Evolutionary conservation across 2,797 vertebrate species (phyloP).

Genomic region (Labroides dimidiatus): DNA sequence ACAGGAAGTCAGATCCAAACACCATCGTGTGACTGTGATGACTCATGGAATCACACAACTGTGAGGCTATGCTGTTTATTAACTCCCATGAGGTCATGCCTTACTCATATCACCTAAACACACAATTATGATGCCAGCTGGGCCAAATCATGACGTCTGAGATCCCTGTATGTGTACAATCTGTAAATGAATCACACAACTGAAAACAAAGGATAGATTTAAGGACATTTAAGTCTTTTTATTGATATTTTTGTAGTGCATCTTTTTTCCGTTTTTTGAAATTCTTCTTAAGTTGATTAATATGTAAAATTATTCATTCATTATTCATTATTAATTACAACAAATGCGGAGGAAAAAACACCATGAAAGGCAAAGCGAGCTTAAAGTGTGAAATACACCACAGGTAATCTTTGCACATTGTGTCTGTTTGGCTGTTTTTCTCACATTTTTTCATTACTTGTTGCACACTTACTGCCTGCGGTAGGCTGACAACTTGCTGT

Average conservation of each 20-base stretch:
- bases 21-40: slow-evolving; percentile 68
- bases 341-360: too few relatives aligned
- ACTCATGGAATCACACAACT: slow-evolving; percentile 80
- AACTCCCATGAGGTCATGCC: slow-evolving; percentile 80
- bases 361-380: too few relatives aligned
- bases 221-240: too few relatives aligned
- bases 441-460: slow-evolving; percentile 33
- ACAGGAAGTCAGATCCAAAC: slow-evolving; percentile 76
- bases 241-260: not conserved
- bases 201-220: slow-evolving; percentile 7
- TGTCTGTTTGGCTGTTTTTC: slow-evolving; percentile 25
- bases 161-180: slow-evolving; percentile 27
- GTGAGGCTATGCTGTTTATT: slow-evolving; percentile 77
- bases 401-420: slow-evolving; percentile 5
- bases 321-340: too few relatives aligned
- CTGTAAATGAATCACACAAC: slow-evolving; percentile 46
- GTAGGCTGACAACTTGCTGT: slow-evolving; percentile 55
- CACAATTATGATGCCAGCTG: slow-evolving; percentile 73
- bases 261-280: too few relatives aligned
- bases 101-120: slow-evolving; percentile 81
- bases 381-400: slow-evolving; percentile 15
- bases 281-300: too few relatives aligned
- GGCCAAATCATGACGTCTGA: slow-evolving; percentile 49
- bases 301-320: too few relatives aligned
- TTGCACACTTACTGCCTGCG: slow-evolving; percentile 20